Conservation (phyloP, 1,140 invertebrate genomes). For the Ericerus pela region DNA sequence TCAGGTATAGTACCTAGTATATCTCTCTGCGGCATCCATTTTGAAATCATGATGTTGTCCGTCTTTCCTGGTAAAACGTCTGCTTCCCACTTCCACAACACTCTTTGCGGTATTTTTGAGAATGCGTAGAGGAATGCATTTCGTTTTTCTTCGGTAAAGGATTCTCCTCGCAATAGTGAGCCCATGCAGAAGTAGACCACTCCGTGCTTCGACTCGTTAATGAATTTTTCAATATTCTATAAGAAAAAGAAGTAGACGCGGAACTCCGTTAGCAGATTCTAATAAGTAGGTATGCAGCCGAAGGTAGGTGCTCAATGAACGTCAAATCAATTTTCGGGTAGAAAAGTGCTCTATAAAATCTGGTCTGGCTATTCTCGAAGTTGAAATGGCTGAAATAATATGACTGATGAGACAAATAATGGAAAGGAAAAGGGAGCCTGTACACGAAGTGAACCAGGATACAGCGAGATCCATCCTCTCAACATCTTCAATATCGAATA, state of each 20-base stretch:
- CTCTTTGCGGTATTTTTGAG: slow-evolving; percentile 32
- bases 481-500: too few species aligned
- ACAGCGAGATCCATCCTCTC: too few species aligned
- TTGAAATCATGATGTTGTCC: slow-evolving; percentile 15
- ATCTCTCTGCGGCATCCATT: slow-evolving; percentile 21
- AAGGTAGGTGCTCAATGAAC: too few species aligned
- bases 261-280: too few species aligned
- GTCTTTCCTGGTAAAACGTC: slow-evolving; percentile 16
- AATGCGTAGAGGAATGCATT: slow-evolving; percentile 32
- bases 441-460: too few species aligned
- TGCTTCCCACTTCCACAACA: slow-evolving; percentile 38
- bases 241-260: not conserved
- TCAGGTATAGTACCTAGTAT: slow-evolving; percentile 20
- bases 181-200: slow-evolving; percentile 55
- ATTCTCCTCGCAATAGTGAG: slow-evolving; percentile 27
- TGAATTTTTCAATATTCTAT: slow-evolving; percentile 22
- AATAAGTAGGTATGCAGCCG: too few species aligned
- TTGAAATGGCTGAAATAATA: too few species aligned
- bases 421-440: too few species aligned
- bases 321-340: too few species aligned
- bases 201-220: slow-evolving; percentile 34
- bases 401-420: too few species aligned
- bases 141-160: slow-evolving; percentile 26
- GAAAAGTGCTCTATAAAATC: too few species aligned
- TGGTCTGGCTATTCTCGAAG: too few species aligned